Conservation (phyloP, 2,113 vertebrate genomes). For the Equus przewalskii region DNA sequence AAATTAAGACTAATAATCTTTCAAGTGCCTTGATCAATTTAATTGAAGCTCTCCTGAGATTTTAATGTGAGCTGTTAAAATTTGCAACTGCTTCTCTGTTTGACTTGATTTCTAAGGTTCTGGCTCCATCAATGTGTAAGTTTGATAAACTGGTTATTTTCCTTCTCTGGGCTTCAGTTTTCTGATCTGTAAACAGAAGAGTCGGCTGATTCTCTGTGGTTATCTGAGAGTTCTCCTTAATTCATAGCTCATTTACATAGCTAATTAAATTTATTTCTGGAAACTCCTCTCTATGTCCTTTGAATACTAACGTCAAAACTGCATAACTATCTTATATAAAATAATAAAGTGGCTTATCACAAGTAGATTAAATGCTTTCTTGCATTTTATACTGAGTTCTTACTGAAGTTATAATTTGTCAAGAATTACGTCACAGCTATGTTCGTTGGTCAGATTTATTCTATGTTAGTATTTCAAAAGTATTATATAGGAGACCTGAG, state of each 20-base stretch:
- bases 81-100: neutral
- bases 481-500: neutral
- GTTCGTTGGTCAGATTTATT: neutral
- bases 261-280: neutral
- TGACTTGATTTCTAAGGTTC: constrained; percentile 2
- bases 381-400: neutral
- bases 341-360: neutral
- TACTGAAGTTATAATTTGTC: neutral
- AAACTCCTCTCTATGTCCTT: neutral
- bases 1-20: constrained; percentile 13
- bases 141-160: neutral
- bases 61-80: neutral
- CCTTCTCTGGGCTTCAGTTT: neutral
- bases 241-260: neutral
- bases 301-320: neutral
- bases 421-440: neutral
- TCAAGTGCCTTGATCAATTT: neutral
- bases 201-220: neutral
- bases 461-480: neutral
- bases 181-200: neutral
- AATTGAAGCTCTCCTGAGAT: neutral
- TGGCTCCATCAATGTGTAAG: neutral
- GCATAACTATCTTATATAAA: neutral
- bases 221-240: neutral
- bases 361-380: neutral